Evolutionary conservation across 2,888 invertebrate species (phyloP).

Genomic region (Drosophila maculinotata): DNA sequence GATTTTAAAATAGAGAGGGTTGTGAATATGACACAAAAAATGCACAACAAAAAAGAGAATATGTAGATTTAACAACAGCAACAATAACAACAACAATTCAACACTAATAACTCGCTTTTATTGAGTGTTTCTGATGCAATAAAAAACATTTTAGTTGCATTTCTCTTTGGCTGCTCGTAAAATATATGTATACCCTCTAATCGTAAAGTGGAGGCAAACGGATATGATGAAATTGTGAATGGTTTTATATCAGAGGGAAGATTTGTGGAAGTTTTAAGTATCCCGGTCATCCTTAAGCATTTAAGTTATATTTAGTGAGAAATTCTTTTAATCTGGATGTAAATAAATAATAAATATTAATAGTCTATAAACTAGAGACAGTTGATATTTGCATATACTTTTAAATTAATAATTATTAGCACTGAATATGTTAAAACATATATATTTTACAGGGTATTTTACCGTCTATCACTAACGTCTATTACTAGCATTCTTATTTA

Average conservation of each 20-base stretch:
- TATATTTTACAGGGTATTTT: too few species aligned
- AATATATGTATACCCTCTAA: constrained; percentile 43
- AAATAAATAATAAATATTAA: neutral
- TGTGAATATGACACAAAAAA: constrained; percentile 18
- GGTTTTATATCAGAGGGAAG: neutral
- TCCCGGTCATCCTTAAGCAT: too few species aligned
- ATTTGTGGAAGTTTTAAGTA: too few species aligned
- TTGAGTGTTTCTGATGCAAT: constrained; percentile 80
- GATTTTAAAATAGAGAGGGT: constrained; percentile 1
- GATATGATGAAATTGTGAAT: neutral
- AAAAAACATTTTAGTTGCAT: constrained; percentile 69
- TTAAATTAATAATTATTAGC: too few species aligned
- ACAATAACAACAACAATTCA: constrained; percentile 41
- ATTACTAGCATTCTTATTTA: neutral
- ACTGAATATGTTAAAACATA: too few species aligned
- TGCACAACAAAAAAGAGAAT: constrained; percentile 12
- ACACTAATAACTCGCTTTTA: constrained; percentile 79
- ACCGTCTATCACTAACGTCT: too few species aligned
- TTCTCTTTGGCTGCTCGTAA: constrained; percentile 63
- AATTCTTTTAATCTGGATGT: too few species aligned
- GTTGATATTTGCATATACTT: too few species aligned
- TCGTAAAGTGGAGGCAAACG: fast-evolving
- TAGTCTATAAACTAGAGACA: too few species aligned
- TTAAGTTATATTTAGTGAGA: too few species aligned
- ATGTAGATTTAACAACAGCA: neutral